A percentile compares a stretch with the other conserved stretches of the same genome.
These are phyloP conservation scores for Salticus scenicus DNA, from an alignment of 2,888 invertebrate genomes.

Conservation along the genomic window DNA sequence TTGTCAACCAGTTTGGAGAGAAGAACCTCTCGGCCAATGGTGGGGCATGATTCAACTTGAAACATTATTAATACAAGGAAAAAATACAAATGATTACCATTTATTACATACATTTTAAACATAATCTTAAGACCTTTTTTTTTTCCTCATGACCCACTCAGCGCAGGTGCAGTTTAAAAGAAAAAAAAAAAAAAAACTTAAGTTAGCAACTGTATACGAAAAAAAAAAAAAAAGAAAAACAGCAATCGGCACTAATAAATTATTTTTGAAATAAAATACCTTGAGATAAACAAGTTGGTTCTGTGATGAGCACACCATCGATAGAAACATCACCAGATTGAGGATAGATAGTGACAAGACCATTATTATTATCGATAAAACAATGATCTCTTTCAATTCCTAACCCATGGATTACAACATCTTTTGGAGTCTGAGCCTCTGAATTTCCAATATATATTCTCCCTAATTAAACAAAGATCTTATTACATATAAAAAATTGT, in stretches of 20 bases:
- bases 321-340: slow-evolving; percentile 58
- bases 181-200: no score
- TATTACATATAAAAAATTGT: no score
- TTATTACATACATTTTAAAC: no score
- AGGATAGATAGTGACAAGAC: slow-evolving; percentile 77
- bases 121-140: no score
- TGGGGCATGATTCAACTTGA: no score
- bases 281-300: slow-evolving; percentile 69
- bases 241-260: not conserved
- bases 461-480: slow-evolving; percentile 80
- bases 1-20: no score
- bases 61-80: no score
- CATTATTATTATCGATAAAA: slow-evolving; percentile 87
- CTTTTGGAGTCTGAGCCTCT: slow-evolving; percentile 80
- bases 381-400: slow-evolving; percentile 90
- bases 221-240: not conserved
- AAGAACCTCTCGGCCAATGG: no score
- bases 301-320: slow-evolving; percentile 56
- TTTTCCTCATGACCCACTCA: not conserved
- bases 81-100: no score
- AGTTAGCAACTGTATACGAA: no score
- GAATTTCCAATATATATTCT: slow-evolving; percentile 84
- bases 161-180: no score
- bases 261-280: no score
- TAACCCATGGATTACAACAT: slow-evolving; percentile 89